phyloP scores from a whole-genome alignment of 1,140 invertebrate species.

The Coelopa frigida region DNA sequence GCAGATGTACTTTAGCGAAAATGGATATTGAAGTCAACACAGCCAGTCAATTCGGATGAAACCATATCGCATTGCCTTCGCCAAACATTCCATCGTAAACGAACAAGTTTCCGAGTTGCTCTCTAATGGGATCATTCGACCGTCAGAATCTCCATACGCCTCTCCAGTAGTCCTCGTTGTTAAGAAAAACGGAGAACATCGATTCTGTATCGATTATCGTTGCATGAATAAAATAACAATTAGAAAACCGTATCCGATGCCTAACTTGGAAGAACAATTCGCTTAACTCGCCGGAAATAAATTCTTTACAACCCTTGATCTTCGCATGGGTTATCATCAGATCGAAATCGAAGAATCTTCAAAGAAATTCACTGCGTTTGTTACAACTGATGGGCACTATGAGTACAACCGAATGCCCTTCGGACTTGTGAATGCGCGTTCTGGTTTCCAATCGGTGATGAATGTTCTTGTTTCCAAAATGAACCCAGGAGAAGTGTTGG shows the following conservation, averaged over 20 bases:
- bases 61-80: constrained; percentile 6
- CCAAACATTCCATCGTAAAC: constrained; percentile 3
- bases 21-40: too few species aligned
- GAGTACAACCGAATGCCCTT: constrained; percentile 25
- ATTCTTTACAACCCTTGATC: too few species aligned
- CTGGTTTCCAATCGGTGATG: constrained; percentile 6
- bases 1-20: too few species aligned
- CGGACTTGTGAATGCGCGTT: constrained; percentile 22
- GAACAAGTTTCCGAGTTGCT: constrained; percentile 1
- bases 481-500: constrained; percentile 6
- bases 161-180: constrained; percentile 5
- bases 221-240: constrained; percentile 40
- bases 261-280: constrained; percentile 45
- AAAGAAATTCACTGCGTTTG: constrained; percentile 44
- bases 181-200: constrained; percentile 10
- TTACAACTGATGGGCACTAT: constrained; percentile 24
- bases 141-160: constrained; percentile 5
- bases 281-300: constrained; percentile 36
- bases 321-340: constrained; percentile 47
- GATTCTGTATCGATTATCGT: constrained; percentile 17
- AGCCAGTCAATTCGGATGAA: too few species aligned
- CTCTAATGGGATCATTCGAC: background rate
- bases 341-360: constrained; percentile 35
- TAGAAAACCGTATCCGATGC: constrained; percentile 48
- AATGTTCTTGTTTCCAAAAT: background rate